These are phyloP conservation scores for Bombus superbus DNA, from an alignment of 1,140 invertebrate species.

Conservation along the genomic window DNA sequence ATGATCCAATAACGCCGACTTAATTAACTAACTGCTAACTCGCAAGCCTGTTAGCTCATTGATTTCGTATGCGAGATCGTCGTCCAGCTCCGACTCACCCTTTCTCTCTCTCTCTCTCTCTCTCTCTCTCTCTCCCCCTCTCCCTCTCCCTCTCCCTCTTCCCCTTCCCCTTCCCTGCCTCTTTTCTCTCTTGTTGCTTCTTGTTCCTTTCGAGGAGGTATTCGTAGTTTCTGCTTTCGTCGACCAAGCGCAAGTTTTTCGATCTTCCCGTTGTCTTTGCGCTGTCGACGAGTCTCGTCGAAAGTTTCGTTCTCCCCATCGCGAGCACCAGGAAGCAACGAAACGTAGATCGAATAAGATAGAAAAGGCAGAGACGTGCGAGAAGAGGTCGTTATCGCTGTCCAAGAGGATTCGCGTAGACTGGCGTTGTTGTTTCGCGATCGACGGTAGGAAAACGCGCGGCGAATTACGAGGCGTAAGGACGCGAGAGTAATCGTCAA, in stretches of 20 bases:
- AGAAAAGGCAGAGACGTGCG: neutral
- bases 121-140: neutral
- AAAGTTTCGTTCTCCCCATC: neutral
- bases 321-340: neutral
- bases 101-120: neutral
- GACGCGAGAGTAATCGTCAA: neutral
- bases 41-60: conserved; percentile 82
- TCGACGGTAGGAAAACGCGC: neutral
- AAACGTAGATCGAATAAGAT: neutral
- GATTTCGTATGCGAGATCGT: conserved; percentile 73
- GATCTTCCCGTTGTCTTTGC: neutral
- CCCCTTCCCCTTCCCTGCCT: conserved; percentile 6
- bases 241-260: neutral
- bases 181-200: neutral
- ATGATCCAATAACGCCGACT: conserved; percentile 82
- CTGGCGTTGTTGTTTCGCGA: neutral
- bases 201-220: neutral
- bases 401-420: neutral
- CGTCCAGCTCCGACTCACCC: conserved; percentile 27
- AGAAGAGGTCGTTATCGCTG: too few relatives aligned
- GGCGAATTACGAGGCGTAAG: neutral
- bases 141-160: conserved; percentile 18
- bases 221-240: neutral
- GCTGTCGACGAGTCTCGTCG: neutral
- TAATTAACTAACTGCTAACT: conserved; percentile 82